Conservation (phyloP, 2,113 vertebrate species). For the Platichthys stellatus region DNA sequence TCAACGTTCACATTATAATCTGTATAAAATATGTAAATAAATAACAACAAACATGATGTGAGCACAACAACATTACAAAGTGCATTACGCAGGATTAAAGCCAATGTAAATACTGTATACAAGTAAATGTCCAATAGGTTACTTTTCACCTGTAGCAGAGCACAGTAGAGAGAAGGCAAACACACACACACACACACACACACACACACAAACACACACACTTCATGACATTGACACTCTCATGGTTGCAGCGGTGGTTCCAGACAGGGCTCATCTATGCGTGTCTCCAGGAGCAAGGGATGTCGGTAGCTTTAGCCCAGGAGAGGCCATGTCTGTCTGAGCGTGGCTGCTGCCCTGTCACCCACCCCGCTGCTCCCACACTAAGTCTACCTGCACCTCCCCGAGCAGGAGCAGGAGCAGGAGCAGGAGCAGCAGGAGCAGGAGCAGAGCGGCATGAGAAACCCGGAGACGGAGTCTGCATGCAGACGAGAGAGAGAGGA, state of each 20-base stretch:
- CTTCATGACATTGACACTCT: conserved; percentile 39
- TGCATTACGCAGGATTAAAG: no score
- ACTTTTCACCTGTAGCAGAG: conserved; percentile 1
- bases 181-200: no score
- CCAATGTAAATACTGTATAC: background rate
- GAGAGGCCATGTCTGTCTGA: conserved; percentile 65
- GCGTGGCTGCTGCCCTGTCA: conserved; percentile 68
- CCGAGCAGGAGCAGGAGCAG: conserved; percentile 20
- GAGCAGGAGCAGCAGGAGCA: conserved; percentile 11
- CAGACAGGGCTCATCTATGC: conserved; percentile 44
- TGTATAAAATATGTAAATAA: no score
- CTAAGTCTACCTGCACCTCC: conserved; percentile 39
- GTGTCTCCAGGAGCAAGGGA: background rate
- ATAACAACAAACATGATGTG: no score
- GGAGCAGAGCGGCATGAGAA: conserved; percentile 40
- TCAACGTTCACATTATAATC: no score
- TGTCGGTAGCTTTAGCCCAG: conserved; percentile 52
- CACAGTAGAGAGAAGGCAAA: background rate
- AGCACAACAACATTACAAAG: no score
- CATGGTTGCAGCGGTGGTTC: conserved; percentile 27
- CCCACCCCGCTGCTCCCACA: conserved; percentile 37
- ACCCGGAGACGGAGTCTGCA: conserved; percentile 46
- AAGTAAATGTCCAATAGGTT: background rate
- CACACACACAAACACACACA: background rate
- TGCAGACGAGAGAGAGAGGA: conserved; percentile 20